Conservation (phyloP, 2,797 vertebrate genomes). For the Sebastes alutus region DNA sequence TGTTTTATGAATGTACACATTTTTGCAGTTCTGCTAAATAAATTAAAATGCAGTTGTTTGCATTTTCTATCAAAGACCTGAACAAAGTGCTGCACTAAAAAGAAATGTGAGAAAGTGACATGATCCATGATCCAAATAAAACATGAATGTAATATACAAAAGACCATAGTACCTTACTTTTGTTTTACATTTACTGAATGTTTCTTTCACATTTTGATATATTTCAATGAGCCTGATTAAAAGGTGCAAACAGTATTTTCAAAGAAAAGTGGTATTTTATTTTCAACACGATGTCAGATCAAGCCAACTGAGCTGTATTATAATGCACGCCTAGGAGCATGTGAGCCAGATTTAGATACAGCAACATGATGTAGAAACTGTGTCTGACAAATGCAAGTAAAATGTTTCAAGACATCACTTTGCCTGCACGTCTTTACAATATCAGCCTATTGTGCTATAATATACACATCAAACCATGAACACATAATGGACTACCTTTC, state of each 20-base stretch:
- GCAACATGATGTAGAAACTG: not conserved
- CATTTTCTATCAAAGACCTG: not conserved
- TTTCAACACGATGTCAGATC: not conserved
- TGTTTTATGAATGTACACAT: not conserved
- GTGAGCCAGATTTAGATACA: not conserved
- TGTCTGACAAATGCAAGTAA: not conserved
- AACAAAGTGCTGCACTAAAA: not conserved
- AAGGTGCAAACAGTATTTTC: not conserved
- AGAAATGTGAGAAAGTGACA: not conserved
- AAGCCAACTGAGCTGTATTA: not conserved
- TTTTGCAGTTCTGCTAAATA: not conserved
- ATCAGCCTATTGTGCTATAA: no score
- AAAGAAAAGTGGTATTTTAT: not conserved
- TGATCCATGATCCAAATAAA: not conserved
- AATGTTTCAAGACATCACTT: not conserved
- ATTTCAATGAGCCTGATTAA: not conserved
- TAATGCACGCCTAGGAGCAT: not conserved
- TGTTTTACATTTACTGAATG: not conserved
- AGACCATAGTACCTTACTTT: not conserved
- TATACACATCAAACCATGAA: no score
- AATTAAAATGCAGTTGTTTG: not conserved
- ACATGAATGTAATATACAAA: not conserved
- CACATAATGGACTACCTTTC: no score
- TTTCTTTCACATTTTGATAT: not conserved
- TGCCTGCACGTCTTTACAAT: not conserved